Conservation (phyloP, 1,140 invertebrate species). For the Octopus sinensis region DNA sequence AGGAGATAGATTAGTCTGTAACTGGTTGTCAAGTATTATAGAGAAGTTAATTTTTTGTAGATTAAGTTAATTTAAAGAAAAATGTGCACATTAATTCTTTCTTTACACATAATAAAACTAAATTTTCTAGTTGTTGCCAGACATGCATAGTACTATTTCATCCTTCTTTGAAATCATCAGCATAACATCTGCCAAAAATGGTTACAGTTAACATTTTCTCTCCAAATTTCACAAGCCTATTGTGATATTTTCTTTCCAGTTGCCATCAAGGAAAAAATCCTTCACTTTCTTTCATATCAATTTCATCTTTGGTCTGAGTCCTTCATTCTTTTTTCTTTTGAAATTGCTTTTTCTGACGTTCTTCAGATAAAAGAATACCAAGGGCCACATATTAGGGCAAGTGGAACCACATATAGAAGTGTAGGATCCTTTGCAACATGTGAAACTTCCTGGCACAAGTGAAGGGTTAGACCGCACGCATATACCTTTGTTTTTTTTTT, state of each 20-base stretch:
- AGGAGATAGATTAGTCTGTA: too few species aligned
- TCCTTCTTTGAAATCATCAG: not conserved
- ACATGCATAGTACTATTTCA: not conserved
- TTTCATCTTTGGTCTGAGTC: not conserved
- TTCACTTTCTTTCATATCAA: not conserved
- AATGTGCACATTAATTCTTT: too few species aligned
- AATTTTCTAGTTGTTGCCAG: too few species aligned
- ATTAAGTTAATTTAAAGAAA: too few species aligned
- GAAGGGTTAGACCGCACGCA: not conserved
- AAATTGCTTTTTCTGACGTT: not conserved
- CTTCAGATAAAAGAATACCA: slow-evolving; percentile 11
- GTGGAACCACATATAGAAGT: not conserved
- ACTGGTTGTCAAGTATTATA: too few species aligned
- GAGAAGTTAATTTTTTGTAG: too few species aligned
- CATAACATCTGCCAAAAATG: not conserved
- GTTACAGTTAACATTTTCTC: not conserved
- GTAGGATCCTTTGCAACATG: not conserved
- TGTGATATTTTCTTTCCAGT: not conserved
- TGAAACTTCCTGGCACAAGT: slow-evolving; percentile 4
- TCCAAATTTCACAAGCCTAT: not conserved
- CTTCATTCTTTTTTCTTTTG: not conserved
- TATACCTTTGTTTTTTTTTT: not conserved
- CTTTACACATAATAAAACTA: too few species aligned
- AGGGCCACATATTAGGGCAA: not conserved
- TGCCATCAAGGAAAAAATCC: not conserved